Evolutionary conservation across 2,888 invertebrate species (phyloP), one percentile per base, ranked within the genome.

Genomic region (Limnephilus rhombicus): DNA sequence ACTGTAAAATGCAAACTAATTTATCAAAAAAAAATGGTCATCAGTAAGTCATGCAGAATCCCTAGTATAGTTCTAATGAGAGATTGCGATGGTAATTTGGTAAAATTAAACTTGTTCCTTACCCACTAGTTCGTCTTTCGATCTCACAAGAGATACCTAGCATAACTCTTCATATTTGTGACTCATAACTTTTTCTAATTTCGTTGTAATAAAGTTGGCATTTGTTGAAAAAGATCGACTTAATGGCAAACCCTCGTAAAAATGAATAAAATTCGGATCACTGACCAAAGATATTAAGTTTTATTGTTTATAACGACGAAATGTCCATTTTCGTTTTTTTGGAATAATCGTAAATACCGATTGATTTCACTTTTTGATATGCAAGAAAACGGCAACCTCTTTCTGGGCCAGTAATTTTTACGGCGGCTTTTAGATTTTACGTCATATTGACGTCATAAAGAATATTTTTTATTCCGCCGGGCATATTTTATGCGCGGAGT

Each of bases 401-500:
- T 92, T 90, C 81, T 41, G 80, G 86, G 85, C 80, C 90, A 87
- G 90, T 90, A 80, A 85, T 92, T 92, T 91, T 90, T 45, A 90
- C 11, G 90, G 53, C 83, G 31, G 90, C 89, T 53, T 90, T 92
- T 80, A 91, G 92, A 81, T 91, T 92, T 31, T 87, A 89, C 80
- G 83, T 83, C 89, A 88, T 92, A 92, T 93, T 91, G 86, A 89
- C 80, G 82, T 82, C 91, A 90, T 92, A 93, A 93, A 93, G 91
- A 90, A 92, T 89, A 92, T 91, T 92, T 92, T 93, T 93, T 92
- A 93, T 90, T 89, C 86, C 49, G 34, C 41, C 90, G 90, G 92
- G 89, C 93, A 92, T 92, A 92, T 93, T 93, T 93, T 93, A 93
- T 91, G 92, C 83, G 87, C 91, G 90, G 81, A 89, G 90, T 92